Evolutionary conservation across 64 coral and sea anemone species (phyloP).

Genomic region (Cladopsammia gracilis): DNA sequence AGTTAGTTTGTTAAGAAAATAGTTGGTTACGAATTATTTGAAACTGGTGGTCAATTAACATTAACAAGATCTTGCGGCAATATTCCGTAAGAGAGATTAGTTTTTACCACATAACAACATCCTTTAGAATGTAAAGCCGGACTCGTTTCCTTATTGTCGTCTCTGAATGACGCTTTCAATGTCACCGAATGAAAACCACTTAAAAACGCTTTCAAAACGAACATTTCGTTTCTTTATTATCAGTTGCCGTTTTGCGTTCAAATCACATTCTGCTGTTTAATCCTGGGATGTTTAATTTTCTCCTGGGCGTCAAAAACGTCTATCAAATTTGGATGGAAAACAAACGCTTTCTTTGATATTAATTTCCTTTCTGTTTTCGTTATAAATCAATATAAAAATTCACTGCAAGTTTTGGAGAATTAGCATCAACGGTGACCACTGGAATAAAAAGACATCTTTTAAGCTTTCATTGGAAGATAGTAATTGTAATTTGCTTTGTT

Average conservation of each 20-base stretch:
- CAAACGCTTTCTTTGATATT: slow-evolving; percentile 4
- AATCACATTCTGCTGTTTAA: slow-evolving; percentile 19
- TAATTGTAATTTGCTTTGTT: not conserved
- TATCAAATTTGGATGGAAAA: slow-evolving; percentile 1
- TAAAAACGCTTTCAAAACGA: slow-evolving; percentile 6
- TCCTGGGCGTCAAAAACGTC: slow-evolving; percentile 29
- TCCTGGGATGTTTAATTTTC: slow-evolving; percentile 36
- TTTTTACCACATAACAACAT: not conserved
- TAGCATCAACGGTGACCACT: not conserved
- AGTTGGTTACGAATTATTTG: slow-evolving; percentile 18
- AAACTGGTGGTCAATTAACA: slow-evolving; percentile 23
- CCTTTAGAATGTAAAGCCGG: not conserved
- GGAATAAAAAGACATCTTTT: not conserved
- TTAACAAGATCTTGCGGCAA: not conserved
- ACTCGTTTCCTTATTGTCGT: not conserved
- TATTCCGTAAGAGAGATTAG: not conserved
- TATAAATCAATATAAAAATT: slow-evolving; percentile 6
- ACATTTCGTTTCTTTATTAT: not conserved
- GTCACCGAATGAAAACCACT: not conserved
- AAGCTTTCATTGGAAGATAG: not conserved
- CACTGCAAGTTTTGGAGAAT: not conserved
- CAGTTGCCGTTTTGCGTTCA: not conserved
- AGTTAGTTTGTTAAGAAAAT: slow-evolving; percentile 27
- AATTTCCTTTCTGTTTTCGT: not conserved
- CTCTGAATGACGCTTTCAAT: not conserved